phyloP scores from a whole-genome alignment of 1,140 invertebrate species.

The Oncopodura yosiiana region DNA sequence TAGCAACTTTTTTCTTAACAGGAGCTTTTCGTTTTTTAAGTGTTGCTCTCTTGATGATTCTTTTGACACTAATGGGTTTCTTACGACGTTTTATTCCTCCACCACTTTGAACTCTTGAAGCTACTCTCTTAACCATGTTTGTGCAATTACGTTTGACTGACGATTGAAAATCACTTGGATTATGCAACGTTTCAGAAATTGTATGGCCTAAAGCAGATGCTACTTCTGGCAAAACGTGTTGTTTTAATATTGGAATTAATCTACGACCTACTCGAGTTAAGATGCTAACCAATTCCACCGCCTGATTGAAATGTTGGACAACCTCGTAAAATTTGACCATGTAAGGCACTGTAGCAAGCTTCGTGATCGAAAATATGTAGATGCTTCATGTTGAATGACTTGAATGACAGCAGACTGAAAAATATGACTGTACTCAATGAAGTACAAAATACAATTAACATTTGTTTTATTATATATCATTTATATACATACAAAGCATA shows the following conservation, averaged over 20 bases:
- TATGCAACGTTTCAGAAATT: too few relatives aligned
- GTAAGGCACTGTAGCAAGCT: not conserved
- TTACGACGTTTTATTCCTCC: too few relatives aligned
- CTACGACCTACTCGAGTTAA: not conserved
- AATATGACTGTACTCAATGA: not conserved
- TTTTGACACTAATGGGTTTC: too few relatives aligned
- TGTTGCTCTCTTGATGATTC: too few relatives aligned
- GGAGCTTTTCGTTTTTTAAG: too few relatives aligned
- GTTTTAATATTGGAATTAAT: too few relatives aligned
- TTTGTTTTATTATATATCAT: not conserved
- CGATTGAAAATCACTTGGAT: too few relatives aligned
- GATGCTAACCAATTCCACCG: not conserved
- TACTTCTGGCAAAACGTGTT: too few relatives aligned
- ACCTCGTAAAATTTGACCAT: not conserved
- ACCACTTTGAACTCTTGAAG: too few relatives aligned
- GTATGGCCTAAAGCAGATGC: too few relatives aligned
- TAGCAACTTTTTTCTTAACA: not conserved
- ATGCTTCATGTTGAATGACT: not conserved
- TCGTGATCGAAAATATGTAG: slow-evolving; percentile 8
- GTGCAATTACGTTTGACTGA: too few relatives aligned
- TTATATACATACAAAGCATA: not conserved
- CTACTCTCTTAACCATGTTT: too few relatives aligned
- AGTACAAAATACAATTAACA: not conserved
- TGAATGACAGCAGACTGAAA: not conserved
- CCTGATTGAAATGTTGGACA: not conserved